Conservation (phyloP, 2,113 vertebrate species). For the Numenius arquata region DNA sequence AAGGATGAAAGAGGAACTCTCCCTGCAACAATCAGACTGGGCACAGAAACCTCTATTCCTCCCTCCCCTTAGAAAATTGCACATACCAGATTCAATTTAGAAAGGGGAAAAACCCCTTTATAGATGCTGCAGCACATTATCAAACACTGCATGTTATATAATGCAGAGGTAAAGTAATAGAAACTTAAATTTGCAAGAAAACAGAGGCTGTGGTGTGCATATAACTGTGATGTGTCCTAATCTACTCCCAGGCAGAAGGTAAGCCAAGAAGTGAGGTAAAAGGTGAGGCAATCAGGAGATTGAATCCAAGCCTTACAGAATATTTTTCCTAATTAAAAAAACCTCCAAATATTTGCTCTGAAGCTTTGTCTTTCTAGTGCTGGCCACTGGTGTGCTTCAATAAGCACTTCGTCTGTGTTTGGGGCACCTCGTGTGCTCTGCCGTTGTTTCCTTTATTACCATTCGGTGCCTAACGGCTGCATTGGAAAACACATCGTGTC, state of each 20-base stretch:
- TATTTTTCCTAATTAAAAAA: not conserved
- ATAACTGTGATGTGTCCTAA: not conserved
- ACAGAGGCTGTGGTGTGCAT: not conserved
- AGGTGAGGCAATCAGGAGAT: not conserved
- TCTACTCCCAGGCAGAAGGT: not conserved
- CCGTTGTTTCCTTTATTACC: not conserved
- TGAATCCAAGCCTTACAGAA: not conserved
- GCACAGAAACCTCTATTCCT: not conserved
- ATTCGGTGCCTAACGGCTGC: accelerated
- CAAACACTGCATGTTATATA: not conserved
- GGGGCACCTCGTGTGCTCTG: not conserved
- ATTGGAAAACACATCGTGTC: not conserved
- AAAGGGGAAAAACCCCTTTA: not conserved
- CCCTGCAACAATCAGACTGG: not conserved
- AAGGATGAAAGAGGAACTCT: not conserved
- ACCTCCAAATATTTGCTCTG: not conserved
- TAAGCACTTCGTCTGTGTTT: not conserved
- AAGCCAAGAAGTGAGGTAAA: not conserved
- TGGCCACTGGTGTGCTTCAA: not conserved
- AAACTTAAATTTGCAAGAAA: not conserved
- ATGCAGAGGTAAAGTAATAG: not conserved
- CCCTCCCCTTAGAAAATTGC: not conserved
- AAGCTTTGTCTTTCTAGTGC: not conserved
- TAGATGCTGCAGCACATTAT: not conserved
- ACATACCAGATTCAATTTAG: not conserved